Base-by-base conservation (phyloP, 2,113 vertebrate species). In the Petrocephalus microphthalmus region DNA sequence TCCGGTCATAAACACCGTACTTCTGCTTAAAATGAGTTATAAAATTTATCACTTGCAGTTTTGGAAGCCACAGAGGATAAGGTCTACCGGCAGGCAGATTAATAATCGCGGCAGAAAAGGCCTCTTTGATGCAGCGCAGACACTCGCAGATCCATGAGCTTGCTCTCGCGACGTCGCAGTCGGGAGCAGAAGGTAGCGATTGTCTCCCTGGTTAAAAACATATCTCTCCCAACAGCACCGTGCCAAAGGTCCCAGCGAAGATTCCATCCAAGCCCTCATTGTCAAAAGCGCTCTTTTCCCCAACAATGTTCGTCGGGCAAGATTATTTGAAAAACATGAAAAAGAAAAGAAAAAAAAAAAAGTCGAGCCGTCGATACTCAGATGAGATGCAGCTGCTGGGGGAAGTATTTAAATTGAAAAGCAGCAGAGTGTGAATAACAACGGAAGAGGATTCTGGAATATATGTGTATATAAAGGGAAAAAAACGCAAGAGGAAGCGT, bases 381-480 rank as follows among this genome's bases (percentile, higher is more conserved):
- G 57, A 64, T 22, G 64, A 89, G 88, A 83, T 56, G 33, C 33
- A 17, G 71, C 87, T 52, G 45, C 88, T 22, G 83, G 83, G 83
- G 45, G 53, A 85, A 49, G 83, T 56, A 89, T 85, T 89, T 89
- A 86, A 86, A 89, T 86, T 86, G 84, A 86, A 86, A 86, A 86
- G 83, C 84, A 81, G 60, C 22, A 49, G 88, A 33, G 64, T 85
- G 88, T 86, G 57, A 89, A 85, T 85, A 89, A 86, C 60, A 71
- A 85, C 25, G 52, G 74, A n/a, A 53, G 7, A 83, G 49, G 29
- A 20, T 57, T 83, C 10, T 20, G 19, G 53, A 53, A 88, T 45
- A 81, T 42, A 83, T 83, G n/a, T 47, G 8, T 83, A 37, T 74
- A 37, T 74, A 81, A 13, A 47, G 8, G 22, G 7, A 37, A 54